Base-by-base conservation (phyloP, 2,888 invertebrate species). In the Trypoxylon attenuatum region DNA sequence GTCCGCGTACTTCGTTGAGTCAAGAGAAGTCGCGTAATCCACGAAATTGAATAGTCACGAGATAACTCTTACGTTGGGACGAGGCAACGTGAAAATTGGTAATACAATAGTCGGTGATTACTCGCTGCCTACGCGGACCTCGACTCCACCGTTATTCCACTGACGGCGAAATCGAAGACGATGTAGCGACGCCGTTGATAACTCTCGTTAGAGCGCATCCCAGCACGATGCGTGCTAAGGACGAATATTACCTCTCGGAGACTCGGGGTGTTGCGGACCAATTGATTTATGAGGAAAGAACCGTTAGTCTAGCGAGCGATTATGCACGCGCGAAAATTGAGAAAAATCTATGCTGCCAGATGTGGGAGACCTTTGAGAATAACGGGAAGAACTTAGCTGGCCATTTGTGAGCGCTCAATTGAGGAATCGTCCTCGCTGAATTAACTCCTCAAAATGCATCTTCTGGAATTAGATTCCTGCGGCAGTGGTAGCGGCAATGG, bases 11-110 rank as follows among this genome's bases (percentile, higher is more conserved):
- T n/a, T n/a, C n/a, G n/a, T n/a, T n/a, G n/a, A n/a, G n/a, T n/a
- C n/a, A n/a, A 18, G 18, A 41, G 25, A 22, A 56, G 42, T 19
- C 42, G 57, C 63, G 53, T 43, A 52, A 49, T 45, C 29, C 16
- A 53, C 45, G 66, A 57, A 63, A 66, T 53, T 38, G 50, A 63
- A 66, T 51, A 57, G 57, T 63, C 46, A 39, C 39, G 43, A 25
- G 50, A 25, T 43, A 27, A 63, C 61, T 63, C 55, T 38, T 4
- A 1, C 33, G 0, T n/a, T n/a, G n/a, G n/a, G n/a, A n/a, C n/a
- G 33, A 13, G 10, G 33, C n/a, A 13, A 10, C 33, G 13, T 33
- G n/a, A 33, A 33, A 33, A 33, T 33, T 33, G 4, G 33, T 33
- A 33, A 33, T 13, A 10, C 13, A 6, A 33, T 33, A 33, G 33